Evolutionary conservation across 2,113 vertebrate species (phyloP).

Genomic region (Nothoprocta pentlandii): DNA sequence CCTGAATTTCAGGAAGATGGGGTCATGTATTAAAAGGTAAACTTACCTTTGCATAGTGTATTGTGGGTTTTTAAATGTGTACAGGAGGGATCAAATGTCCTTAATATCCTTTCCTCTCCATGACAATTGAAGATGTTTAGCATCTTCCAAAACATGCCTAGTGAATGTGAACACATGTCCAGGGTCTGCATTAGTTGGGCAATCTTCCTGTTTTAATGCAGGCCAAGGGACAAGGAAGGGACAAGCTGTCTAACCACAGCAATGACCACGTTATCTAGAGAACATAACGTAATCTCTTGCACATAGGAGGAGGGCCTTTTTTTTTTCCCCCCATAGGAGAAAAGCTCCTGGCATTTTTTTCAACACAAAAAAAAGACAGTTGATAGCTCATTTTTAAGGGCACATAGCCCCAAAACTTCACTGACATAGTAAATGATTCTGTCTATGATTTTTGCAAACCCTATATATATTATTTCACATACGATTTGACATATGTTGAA

Average conservation of each 20-base stretch:
- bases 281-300: background rate
- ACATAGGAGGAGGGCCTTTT: rapidly evolving
- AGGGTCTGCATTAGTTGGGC: background rate
- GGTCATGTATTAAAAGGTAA: background rate
- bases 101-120: background rate
- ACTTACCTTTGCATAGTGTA: background rate
- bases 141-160: background rate
- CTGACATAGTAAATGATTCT: background rate
- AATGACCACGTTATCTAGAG: background rate
- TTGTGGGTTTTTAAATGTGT: background rate
- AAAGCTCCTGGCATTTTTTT: background rate
- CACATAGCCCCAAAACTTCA: background rate
- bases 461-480: background rate
- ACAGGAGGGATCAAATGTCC: background rate
- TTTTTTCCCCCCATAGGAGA: background rate
- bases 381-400: background rate
- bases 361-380: background rate
- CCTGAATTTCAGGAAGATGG: background rate
- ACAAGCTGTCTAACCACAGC: background rate
- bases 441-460: background rate
- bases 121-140: background rate
- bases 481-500: background rate
- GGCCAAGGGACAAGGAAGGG: background rate
- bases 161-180: background rate
- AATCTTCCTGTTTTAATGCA: background rate